Conservation (phyloP, 2,797 vertebrate genomes). For the Poeciliopsis turneri region DNA sequence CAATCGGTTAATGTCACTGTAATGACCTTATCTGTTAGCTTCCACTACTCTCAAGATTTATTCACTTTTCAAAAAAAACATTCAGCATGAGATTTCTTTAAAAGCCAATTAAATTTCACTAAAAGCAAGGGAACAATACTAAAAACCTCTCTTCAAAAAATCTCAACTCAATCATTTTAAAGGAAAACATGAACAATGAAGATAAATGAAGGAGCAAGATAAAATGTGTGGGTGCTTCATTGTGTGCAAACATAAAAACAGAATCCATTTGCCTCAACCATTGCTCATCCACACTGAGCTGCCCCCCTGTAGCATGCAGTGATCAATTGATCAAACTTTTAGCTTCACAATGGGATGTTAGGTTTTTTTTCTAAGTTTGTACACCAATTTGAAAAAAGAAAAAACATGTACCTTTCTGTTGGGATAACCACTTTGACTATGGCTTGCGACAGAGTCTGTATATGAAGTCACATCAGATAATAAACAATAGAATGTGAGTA, state of each 20-base stretch:
- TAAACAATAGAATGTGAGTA: constrained; percentile 99
- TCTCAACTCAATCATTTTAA: constrained; percentile 10
- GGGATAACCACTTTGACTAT: constrained; percentile 99
- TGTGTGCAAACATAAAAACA: constrained; percentile 42
- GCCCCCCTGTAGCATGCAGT: constrained; percentile 81
- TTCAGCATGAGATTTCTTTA: background rate
- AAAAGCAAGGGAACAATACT: background rate
- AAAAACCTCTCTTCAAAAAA: constrained; percentile 1
- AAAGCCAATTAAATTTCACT: background rate
- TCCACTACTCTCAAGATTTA: background rate
- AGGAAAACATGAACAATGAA: constrained; percentile 53
- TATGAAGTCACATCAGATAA: constrained; percentile 99
- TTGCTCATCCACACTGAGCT: constrained; percentile 94
- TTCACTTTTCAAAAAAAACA: background rate
- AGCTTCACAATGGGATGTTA: constrained; percentile 90
- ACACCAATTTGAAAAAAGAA: constrained; percentile 99
- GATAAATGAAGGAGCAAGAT: constrained; percentile 40
- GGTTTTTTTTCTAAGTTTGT: constrained; percentile 81
- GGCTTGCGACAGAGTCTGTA: constrained; percentile 99
- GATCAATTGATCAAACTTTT: constrained; percentile 83
- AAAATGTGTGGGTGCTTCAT: constrained; percentile 37
- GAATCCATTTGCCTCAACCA: constrained; percentile 77
- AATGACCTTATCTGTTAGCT: background rate
- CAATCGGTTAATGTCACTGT: background rate
- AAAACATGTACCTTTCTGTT: constrained; percentile 99